Evolutionary conservation across 2,113 vertebrate species (phyloP).

Genomic region (Connochaetes taurinus): DNA sequence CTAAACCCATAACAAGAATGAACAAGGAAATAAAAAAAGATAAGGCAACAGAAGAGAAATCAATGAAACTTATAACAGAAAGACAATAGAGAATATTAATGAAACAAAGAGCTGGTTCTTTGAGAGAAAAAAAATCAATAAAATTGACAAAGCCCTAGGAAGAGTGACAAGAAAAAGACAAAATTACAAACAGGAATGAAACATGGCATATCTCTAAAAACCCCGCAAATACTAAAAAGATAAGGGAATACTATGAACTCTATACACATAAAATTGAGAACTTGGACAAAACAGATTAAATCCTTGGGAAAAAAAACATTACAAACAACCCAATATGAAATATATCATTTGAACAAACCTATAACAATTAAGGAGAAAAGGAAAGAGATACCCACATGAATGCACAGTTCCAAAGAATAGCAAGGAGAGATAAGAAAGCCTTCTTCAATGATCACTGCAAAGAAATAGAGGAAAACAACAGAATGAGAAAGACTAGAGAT

Average conservation of each 20-base stretch:
- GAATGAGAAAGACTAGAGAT: neutral
- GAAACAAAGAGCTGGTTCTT: neutral
- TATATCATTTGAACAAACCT: neutral
- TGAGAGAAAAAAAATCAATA: neutral
- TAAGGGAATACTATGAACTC: neutral
- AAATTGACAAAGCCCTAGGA: neutral
- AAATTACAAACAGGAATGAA: neutral
- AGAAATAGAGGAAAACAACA: neutral
- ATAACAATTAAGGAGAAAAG: neutral
- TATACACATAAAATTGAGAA: neutral
- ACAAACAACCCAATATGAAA: neutral
- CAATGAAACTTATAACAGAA: neutral
- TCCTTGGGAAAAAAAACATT: neutral
- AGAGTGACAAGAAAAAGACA: neutral
- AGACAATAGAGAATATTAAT: neutral
- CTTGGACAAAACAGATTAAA: neutral
- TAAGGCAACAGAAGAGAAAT: neutral
- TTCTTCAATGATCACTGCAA: neutral
- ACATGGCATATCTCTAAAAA: neutral
- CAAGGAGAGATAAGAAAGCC: neutral
- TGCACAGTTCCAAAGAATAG: neutral
- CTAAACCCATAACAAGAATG: neutral
- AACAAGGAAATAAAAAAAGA: neutral
- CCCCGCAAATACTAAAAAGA: neutral
- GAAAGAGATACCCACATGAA: neutral